Evolutionary conservation across 2,113 vertebrate species (phyloP).

Genomic region (Mixornis gularis): DNA sequence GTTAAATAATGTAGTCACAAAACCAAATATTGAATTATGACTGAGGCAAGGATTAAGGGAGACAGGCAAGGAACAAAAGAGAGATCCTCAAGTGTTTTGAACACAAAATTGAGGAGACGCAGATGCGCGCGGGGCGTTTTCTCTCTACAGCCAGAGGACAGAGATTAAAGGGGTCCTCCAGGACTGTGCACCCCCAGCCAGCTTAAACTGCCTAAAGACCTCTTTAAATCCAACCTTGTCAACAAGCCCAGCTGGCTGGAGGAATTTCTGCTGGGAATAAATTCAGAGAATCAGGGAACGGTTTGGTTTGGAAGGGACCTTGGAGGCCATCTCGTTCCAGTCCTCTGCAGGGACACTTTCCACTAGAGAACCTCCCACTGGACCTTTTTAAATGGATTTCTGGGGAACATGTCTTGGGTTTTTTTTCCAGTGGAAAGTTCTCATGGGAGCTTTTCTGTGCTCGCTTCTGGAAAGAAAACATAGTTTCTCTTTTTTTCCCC

Average conservation of each 20-base stretch:
- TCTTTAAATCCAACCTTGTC: background rate
- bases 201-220: background rate
- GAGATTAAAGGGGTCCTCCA: background rate
- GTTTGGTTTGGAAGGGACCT: background rate
- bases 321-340: background rate
- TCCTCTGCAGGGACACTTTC: background rate
- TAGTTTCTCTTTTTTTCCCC: background rate
- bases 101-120: background rate
- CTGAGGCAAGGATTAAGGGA: slow-evolving; percentile 42
- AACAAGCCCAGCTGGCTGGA: background rate
- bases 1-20: slow-evolving; percentile 62
- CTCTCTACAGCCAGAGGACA: background rate
- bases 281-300: background rate
- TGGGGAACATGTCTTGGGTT: rapidly evolving
- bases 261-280: background rate
- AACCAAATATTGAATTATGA: slow-evolving; percentile 62
- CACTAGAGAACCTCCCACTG: background rate
- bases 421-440: background rate
- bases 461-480: background rate
- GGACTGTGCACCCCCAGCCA: background rate
- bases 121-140: background rate
- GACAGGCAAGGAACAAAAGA: slow-evolving; percentile 37
- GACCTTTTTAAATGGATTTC: background rate
- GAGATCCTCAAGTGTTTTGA: slow-evolving; percentile 20
- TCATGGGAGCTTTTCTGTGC: background rate